These are phyloP conservation scores for Aspidoscelis tigris DNA, from an alignment of 2,113 vertebrate species.

Conservation along the genomic window DNA sequence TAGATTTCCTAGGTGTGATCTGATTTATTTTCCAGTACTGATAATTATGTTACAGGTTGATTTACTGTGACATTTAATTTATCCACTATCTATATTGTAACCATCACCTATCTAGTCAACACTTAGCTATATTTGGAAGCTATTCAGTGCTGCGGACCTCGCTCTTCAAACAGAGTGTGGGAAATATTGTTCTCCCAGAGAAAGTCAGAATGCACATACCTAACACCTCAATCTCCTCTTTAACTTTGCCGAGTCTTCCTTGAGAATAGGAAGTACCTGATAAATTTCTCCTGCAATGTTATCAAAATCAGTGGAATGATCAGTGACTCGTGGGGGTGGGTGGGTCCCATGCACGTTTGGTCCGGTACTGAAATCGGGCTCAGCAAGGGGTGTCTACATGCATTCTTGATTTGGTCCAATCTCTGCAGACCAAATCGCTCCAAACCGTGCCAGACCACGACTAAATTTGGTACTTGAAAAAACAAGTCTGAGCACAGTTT, in stretches of 20 bases:
- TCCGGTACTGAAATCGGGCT: too few species aligned
- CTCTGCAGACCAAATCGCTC: too few species aligned
- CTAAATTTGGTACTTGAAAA: too few species aligned
- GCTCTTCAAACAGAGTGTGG: slow-evolving; percentile 26
- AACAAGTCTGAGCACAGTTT: too few species aligned
- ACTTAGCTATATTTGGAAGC: slow-evolving; percentile 46
- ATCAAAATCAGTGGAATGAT: background rate
- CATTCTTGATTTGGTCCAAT: too few species aligned
- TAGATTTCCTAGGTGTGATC: slow-evolving; percentile 22
- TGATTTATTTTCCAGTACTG: slow-evolving; percentile 26
- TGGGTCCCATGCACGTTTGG: too few species aligned
- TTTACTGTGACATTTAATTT: slow-evolving; percentile 31
- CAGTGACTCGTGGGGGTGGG: slow-evolving; percentile 1
- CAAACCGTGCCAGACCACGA: too few species aligned
- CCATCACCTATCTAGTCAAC: slow-evolving; percentile 33
- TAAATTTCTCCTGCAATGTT: background rate
- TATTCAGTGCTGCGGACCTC: slow-evolving; percentile 39
- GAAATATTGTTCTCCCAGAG: slow-evolving; percentile 12
- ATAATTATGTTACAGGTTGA: slow-evolving; percentile 33
- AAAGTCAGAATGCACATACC: slow-evolving; percentile 26
- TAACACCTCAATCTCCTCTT: background rate
- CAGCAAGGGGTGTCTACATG: too few species aligned
- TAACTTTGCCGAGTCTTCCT: slow-evolving; percentile 17
- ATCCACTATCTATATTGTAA: slow-evolving; percentile 17
- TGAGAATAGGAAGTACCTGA: background rate